Base-by-base conservation (phyloP, 2,888 invertebrate species). In the Gortyna flavago region DNA sequence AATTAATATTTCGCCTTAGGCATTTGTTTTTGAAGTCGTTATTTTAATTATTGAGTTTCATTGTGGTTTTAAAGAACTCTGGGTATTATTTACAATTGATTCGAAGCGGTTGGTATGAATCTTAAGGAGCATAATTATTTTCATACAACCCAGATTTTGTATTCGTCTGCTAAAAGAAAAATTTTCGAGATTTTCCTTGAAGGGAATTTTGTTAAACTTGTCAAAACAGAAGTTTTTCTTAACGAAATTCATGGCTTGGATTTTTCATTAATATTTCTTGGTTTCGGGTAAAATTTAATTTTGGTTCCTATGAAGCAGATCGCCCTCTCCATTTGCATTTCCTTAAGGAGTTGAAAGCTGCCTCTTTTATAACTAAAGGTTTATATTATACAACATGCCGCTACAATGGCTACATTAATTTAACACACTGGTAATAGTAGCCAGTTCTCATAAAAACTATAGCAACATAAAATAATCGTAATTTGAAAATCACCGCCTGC, bases 1-100 rank as follows among this genome's bases (percentile, higher is more conserved):
- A 70, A 84, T 81, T 84, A 57, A 41, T 57, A 73, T 57, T 70
- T 74, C 44, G 16, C 38, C 44, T 62, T 38, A 11, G 7, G 41
- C 16, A 66, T 59, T 81, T 59, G 32, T 72, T 80, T 69, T 35
- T 9, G 48, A 62, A 67, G 35, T 81, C 11, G 32, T 66, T 72
- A 32, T 61, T 61, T 35, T 75, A 41, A 74, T 84, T n/a, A 66
- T 62, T 21, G 21, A 65, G 32, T 38, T 84, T 72, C 11, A 32
- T 65, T 83, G 61, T 70, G 54, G 5, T 70, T 79, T 71, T 35
- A 54, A 48, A 54, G 66, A 32, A 7, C 11, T 79, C 5, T 51
- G 8, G 9, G 16, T 41, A 61, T 84, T 35, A 62, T 70, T 70
- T 70, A 25, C 3, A 62, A 35, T 71, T 41, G 29, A 38, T 54